Conservation (phyloP, 1,140 invertebrate species). For the Druon quercuslanigerum region DNA sequence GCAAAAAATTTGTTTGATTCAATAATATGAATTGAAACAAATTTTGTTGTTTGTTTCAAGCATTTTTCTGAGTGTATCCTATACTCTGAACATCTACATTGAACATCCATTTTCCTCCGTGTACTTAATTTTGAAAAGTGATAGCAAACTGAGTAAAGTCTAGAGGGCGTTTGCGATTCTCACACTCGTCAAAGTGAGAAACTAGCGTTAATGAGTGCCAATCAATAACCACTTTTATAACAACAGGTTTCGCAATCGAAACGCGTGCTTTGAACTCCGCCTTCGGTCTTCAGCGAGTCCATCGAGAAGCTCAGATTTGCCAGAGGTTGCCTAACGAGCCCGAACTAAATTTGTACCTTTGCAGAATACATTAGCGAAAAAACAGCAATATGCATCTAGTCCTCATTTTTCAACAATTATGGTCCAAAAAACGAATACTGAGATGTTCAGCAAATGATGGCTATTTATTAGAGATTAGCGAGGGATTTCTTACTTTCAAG, state of each 20-base stretch:
- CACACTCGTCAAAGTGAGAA: slow-evolving; percentile 60
- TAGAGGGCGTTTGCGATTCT: slow-evolving; percentile 55
- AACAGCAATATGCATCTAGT: slow-evolving; percentile 11
- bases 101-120: too few relatives aligned
- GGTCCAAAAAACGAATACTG: background rate
- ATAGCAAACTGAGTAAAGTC: slow-evolving; percentile 18
- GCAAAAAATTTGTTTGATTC: too few relatives aligned
- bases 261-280: slow-evolving; percentile 57
- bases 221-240: slow-evolving; percentile 67
- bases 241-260: slow-evolving; percentile 64
- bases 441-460: background rate
- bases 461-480: background rate
- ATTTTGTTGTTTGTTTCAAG: too few relatives aligned
- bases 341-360: slow-evolving; percentile 18
- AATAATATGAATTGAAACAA: too few relatives aligned
- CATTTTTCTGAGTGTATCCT: too few relatives aligned
- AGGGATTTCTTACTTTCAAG: background rate
- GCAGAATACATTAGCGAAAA: slow-evolving; percentile 18
- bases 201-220: slow-evolving; percentile 61
- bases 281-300: slow-evolving; percentile 35
- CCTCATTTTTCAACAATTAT: slow-evolving; percentile 25
- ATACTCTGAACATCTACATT: too few relatives aligned
- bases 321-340: slow-evolving; percentile 31
- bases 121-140: background rate
- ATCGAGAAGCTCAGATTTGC: background rate